Conservation (phyloP, 35 echinoderm and acorn worm species). For the Ptychodera flava region DNA sequence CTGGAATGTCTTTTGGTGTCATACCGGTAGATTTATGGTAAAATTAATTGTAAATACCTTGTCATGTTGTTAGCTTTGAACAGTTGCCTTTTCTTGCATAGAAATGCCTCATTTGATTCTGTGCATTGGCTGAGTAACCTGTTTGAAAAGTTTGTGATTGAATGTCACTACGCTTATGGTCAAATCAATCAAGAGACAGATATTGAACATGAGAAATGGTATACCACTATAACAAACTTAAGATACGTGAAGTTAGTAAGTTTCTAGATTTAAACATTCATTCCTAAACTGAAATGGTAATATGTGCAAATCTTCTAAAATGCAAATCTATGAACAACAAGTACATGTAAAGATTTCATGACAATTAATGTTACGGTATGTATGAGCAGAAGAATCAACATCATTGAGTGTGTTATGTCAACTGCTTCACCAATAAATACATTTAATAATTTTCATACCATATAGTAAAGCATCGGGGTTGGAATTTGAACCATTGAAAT, state of each 20-base stretch:
- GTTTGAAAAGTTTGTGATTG: too few species aligned
- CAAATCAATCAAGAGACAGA: too few species aligned
- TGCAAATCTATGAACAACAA: neutral
- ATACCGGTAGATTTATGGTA: neutral
- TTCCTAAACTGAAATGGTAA: neutral
- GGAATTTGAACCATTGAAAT: neutral
- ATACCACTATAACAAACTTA: neutral
- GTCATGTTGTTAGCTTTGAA: too few species aligned
- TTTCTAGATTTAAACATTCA: neutral
- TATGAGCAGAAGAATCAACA: neutral
- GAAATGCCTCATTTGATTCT: neutral
- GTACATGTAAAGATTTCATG: neutral
- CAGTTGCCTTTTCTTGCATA: neutral
- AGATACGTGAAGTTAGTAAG: neutral
- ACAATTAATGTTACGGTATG: neutral
- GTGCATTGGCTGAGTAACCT: too few species aligned
- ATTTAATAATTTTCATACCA: neutral
- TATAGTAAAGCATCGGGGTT: neutral
- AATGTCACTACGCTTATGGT: too few species aligned
- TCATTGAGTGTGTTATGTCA: neutral
- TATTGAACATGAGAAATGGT: too few species aligned
- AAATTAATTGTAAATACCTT: too few species aligned
- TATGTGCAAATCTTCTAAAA: neutral
- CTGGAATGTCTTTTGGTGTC: neutral
- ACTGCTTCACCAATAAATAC: neutral